Percentiles rank a stretch among this genome's conserved stretches.
phyloP scores from a whole-genome alignment of 64 coral and sea anemone genomes.

The Pachyseris speciosa region DNA sequence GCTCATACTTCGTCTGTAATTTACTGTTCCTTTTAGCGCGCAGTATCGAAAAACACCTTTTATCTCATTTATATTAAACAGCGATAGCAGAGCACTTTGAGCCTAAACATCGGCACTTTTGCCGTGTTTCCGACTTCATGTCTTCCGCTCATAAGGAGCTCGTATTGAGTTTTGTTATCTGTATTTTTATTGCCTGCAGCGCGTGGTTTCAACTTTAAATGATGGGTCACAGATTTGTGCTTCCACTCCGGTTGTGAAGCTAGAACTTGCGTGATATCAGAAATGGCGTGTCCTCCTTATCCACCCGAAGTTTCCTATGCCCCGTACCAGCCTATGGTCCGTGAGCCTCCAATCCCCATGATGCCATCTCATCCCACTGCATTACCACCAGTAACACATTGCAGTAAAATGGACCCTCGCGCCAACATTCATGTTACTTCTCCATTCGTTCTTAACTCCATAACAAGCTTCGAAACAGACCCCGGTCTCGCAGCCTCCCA shows the following conservation, averaged over 20 bases:
- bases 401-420: slow-evolving; percentile 64
- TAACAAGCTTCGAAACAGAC: slow-evolving; percentile 46
- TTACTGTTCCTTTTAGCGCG: slow-evolving; percentile 26
- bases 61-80: slow-evolving; percentile 34
- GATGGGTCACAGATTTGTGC: slow-evolving; percentile 31
- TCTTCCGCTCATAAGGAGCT: slow-evolving; percentile 46
- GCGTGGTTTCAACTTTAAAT: slow-evolving; percentile 28
- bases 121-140: slow-evolving; percentile 46
- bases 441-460: slow-evolving; percentile 55
- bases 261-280: not conserved
- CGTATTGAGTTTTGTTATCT: slow-evolving; percentile 27
- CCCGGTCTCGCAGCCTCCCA: slow-evolving; percentile 42
- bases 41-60: slow-evolving; percentile 42
- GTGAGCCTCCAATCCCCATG: slow-evolving; percentile 22
- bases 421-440: slow-evolving; percentile 59
- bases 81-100: slow-evolving; percentile 47
- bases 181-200: slow-evolving; percentile 34
- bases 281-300: slow-evolving; percentile 56
- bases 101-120: slow-evolving; percentile 40
- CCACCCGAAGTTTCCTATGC: slow-evolving; percentile 52
- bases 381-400: slow-evolving; percentile 39
- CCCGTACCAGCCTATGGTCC: slow-evolving; percentile 48
- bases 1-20: not conserved
- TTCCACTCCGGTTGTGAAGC: not conserved
- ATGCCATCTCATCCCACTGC: slow-evolving; percentile 44